Conservation (phyloP, 2,888 invertebrate species). For the Mythimna impura region DNA sequence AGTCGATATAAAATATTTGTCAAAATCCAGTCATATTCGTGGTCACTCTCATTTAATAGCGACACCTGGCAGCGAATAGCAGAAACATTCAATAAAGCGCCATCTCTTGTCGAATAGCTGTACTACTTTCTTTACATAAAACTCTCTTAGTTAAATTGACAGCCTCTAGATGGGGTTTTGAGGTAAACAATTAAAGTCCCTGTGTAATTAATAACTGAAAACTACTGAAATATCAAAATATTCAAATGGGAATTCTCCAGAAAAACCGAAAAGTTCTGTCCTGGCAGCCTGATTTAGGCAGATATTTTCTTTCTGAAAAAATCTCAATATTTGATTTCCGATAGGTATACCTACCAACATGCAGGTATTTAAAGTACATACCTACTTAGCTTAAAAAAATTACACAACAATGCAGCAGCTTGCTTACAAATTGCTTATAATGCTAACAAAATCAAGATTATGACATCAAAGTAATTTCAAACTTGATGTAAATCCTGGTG, state of each 20-base stretch:
- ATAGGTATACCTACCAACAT: not conserved
- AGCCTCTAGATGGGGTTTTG: constrained; percentile 28
- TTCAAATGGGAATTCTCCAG: no score
- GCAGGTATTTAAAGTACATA: no score
- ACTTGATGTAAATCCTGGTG: not conserved
- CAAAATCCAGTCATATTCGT: not conserved
- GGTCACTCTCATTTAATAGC: not conserved
- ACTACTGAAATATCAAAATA: no score
- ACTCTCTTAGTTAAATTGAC: not conserved
- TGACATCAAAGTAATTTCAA: not conserved
- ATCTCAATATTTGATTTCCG: not conserved
- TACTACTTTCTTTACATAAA: not conserved
- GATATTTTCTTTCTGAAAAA: not conserved
- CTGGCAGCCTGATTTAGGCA: not conserved
- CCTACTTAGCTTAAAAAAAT: no score
- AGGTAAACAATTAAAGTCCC: not conserved
- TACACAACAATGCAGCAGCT: no score
- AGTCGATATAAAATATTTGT: not conserved
- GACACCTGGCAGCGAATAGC: constrained; percentile 42
- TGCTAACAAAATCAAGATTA: constrained; percentile 3
- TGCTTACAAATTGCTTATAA: not conserved
- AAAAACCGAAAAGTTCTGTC: no score
- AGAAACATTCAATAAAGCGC: constrained; percentile 15
- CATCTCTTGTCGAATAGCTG: constrained; percentile 40
- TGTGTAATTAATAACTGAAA: no score